A percentile compares a stretch with the other conserved stretches of the same genome.
These are phyloP conservation scores for Thomomys bottae DNA, from an alignment of 2,113 vertebrate genomes.

Conservation along the genomic window DNA sequence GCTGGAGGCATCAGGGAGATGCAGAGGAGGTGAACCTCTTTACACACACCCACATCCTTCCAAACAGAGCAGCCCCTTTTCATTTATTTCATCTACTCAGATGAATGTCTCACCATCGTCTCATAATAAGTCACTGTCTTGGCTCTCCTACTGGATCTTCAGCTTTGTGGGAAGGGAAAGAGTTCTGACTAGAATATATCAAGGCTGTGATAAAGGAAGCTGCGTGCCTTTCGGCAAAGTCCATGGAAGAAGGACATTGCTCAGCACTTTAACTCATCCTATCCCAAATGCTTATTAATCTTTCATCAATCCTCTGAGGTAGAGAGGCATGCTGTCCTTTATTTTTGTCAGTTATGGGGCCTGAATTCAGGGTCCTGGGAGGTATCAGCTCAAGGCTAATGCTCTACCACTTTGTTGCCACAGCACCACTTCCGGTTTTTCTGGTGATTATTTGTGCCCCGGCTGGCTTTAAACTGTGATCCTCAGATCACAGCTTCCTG, in stretches of 20 bases:
- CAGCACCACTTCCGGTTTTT: too few species aligned
- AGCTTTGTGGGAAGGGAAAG: not conserved
- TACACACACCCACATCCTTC: constrained; percentile 4
- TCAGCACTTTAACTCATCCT: not conserved
- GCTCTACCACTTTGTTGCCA: too few species aligned
- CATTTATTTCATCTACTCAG: not conserved
- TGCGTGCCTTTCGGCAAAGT: not conserved
- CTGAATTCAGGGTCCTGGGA: too few species aligned
- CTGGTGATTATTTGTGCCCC: too few species aligned
- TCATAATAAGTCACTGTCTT: constrained; percentile 37
- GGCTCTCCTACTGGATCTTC: not conserved
- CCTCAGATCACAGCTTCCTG: too few species aligned
- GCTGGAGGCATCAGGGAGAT: not conserved
- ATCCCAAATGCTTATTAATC: not conserved
- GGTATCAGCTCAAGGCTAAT: too few species aligned
- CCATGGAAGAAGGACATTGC: not conserved
- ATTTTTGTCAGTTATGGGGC: too few species aligned
- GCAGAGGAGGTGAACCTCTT: not conserved
- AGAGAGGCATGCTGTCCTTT: not conserved
- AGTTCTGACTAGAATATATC: not conserved
- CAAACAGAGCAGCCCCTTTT: constrained; percentile 37
- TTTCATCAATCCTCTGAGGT: not conserved
- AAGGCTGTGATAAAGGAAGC: not conserved
- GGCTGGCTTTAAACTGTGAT: too few species aligned
- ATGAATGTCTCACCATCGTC: constrained; percentile 34